Evolutionary conservation across 2,113 vertebrate genomes (phyloP), one percentile per base, ranked within the genome.

Genomic region (Lepidothrix coronata): DNA sequence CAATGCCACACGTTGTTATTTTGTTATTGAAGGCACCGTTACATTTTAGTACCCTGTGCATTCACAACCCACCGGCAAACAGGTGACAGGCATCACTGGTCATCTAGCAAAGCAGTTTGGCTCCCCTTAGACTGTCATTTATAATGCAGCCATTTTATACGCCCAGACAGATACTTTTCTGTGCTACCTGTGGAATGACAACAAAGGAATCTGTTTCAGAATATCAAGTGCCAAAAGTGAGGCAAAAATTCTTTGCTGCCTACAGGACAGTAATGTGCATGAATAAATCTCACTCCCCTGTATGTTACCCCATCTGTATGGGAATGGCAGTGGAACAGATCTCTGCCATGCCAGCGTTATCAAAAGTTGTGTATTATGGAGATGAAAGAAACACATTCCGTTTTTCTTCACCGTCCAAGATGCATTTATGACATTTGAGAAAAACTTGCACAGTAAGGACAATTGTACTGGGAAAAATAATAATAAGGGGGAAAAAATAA

Each of bases 81-180:
- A 81, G 75, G 95, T 39, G 90, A 93, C 82, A 93, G 68, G 90
- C 88, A 77, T 86, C 91, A 71, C 91, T 77, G 95, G 94, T 74
- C 94, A 95, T 94, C 90, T 67, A 88, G 67, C 55, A 91, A 91
- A 91, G 75, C 57, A 70, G 78, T 71, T 85, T 22, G 11, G 65
- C 46, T 97, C 73, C 66, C 74, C 66, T 96, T 55, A 91, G 49
- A 65, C 30, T 75, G 74, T 37, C 77, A 83, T 93, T 94, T 88
- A 80, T 51, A 91, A 89, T 52, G 30, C 67, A 95, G 71, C 21
- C 65, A 84, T 61, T 96, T 94, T 58, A 76, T 19, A 24, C 11
- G 57, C 81, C 68, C 1, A 1, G 46, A 92, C 63, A 92, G 52
- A 70, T 31, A 71, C 71, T 88, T 78, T 65, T 76, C 73, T 79